These are phyloP conservation scores for Acanthoscelides obtectus DNA, from an alignment of 2,888 invertebrate species.

Conservation along the genomic window DNA sequence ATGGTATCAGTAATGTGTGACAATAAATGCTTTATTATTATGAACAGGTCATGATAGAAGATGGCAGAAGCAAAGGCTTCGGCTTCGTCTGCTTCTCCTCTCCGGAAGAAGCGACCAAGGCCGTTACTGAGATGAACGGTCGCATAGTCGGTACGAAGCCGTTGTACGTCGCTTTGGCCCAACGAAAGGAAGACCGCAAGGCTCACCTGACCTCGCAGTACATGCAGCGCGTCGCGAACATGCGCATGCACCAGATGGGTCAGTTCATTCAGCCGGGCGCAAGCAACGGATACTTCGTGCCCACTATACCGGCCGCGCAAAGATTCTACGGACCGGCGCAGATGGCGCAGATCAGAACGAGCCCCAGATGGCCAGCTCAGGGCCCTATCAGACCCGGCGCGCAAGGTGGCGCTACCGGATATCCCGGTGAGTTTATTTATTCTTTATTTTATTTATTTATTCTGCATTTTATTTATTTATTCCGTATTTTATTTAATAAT, in stretches of 20 bases:
- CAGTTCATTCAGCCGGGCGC: constrained; percentile 78
- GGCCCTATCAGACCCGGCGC: constrained; percentile 71
- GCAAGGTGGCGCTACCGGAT: constrained; percentile 55
- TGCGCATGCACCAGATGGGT: constrained; percentile 91
- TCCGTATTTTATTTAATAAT: no score
- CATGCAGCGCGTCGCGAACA: constrained; percentile 93
- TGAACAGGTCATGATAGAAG: constrained; percentile 77
- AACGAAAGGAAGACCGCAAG: constrained; percentile 97
- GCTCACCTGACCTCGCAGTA: constrained; percentile 97
- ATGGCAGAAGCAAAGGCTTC: constrained; percentile 92
- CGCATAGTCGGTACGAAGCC: constrained; percentile 96
- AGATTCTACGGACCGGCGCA: constrained; percentile 87
- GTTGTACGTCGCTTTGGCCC: constrained; percentile 96
- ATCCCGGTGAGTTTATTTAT: constrained; percentile 51
- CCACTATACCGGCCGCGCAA: constrained; percentile 84
- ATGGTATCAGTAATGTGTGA: no score
- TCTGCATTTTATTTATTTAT: no score
- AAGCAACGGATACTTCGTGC: constrained; percentile 83
- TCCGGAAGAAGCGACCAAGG: constrained; percentile 97
- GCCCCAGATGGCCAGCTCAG: constrained; percentile 83
- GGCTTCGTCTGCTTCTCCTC: constrained; percentile 99
- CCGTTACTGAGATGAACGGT: constrained; percentile 98
- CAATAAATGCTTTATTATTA: no score
- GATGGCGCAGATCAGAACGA: constrained; percentile 84
- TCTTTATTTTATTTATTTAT: no score